Evolutionary conservation across 2,113 vertebrate species (phyloP).

Genomic region (Meleagris gallopavo): DNA sequence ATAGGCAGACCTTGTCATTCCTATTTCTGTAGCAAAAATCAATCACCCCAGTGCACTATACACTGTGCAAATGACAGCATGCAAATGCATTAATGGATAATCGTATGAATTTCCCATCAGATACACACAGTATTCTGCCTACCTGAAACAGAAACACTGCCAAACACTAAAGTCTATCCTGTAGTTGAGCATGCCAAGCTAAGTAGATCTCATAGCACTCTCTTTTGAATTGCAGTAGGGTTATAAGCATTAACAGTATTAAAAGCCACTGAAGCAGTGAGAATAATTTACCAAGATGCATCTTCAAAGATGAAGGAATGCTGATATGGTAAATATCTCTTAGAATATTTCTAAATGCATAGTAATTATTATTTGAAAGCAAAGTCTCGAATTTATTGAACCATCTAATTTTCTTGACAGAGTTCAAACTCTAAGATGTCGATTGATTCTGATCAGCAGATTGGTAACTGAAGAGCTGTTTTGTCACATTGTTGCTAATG

Average conservation of each 20-base stretch:
- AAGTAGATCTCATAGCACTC: not conserved
- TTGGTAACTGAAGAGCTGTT: slow-evolving; percentile 60
- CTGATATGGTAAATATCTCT: slow-evolving; percentile 56
- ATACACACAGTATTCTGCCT: not conserved
- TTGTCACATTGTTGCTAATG: slow-evolving; percentile 48
- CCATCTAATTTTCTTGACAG: slow-evolving; percentile 71
- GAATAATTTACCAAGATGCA: slow-evolving; percentile 32
- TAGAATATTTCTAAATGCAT: slow-evolving; percentile 48
- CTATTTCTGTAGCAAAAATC: not conserved
- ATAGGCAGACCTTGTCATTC: not conserved
- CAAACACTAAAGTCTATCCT: not conserved
- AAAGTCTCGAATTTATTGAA: slow-evolving; percentile 61
- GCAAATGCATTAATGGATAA: not conserved
- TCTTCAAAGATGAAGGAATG: slow-evolving; percentile 40
- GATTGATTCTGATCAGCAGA: slow-evolving; percentile 71
- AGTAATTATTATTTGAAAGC: slow-evolving; percentile 55
- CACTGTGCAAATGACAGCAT: not conserved
- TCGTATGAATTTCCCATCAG: not conserved
- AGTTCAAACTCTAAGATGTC: slow-evolving; percentile 67
- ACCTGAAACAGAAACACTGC: not conserved
- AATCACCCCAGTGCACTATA: not conserved
- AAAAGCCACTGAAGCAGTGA: slow-evolving; percentile 39
- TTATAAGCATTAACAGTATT: slow-evolving; percentile 7
- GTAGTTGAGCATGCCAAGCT: not conserved
- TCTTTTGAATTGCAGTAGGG: slow-evolving; percentile 2